Base-by-base conservation (phyloP, 2,113 vertebrate genomes). In the Pygoscelis antarcticus region DNA sequence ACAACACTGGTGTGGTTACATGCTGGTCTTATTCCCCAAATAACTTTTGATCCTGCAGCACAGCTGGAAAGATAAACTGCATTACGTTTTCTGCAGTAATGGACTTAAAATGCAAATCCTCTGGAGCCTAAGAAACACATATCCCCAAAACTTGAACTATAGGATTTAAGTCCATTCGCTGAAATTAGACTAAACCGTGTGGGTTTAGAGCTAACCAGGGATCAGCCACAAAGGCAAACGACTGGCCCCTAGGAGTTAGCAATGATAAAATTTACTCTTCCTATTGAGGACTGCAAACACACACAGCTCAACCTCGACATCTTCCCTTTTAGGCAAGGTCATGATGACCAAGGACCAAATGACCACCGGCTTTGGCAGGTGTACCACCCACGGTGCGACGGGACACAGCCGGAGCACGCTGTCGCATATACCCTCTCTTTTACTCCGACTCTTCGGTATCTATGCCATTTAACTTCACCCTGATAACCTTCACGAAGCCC, bases 401-500 rank as follows among this genome's bases (percentile, higher is more conserved):
- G 46, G 51, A 32, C 21, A 25, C 29, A 10, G 64, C 16, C 8
- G 46, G 38, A 49, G 64, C 72, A 22, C 0, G 16, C 7, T 74
- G 75, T 23, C 21, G 0, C 4, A 3, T 36, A 26, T 8, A 29
- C 52, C 83, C 60, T 65, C 29, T 13, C 17, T 61, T 58, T 30
- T 11, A 13, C 27, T 27, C 38, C 21, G n/a, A 6, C 55, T 75
- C 66, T 64, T 18, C 60, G 49, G 16, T 12, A 8, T 12, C 27
- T 18, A 1, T 7, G 47, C 51, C 77, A 29, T 19, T 29, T 9
- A 29, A 44, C 25, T n/a, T 34, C 38, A 22, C 60, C n/a, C 84
- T 9, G 8, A 0, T 3, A 34, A n/a, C 62, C 57, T 57, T 32
- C 7, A 0, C 1, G n/a, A 61, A 36, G 38, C 49, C 7, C 0